Evolutionary conservation across 2,113 vertebrate genomes (phyloP).

Genomic region (Philantomba maxwellii): DNA sequence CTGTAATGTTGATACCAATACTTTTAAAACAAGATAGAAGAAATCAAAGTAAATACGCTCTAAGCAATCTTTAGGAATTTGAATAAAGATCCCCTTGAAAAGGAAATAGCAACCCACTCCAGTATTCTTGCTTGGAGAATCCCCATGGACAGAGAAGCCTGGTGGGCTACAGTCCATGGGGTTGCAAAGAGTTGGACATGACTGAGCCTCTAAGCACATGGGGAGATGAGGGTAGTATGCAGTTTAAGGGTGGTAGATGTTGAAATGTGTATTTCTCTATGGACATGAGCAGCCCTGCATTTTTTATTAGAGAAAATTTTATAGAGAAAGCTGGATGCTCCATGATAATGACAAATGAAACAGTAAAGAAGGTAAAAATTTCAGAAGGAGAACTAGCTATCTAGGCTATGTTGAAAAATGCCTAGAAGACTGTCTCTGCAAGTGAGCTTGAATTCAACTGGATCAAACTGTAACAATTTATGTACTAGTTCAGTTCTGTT

Average conservation of each 20-base stretch:
- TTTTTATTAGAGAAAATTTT: neutral
- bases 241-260: neutral
- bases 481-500: neutral
- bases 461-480: neutral
- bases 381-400: neutral
- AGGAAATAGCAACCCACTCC: neutral
- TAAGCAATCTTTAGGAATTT: neutral
- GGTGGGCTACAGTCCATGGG: accelerated
- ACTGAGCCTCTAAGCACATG: neutral
- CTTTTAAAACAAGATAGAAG: neutral
- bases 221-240: neutral
- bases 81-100: neutral
- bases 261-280: neutral
- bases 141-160: neutral
- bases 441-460: neutral
- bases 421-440: neutral
- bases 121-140: neutral
- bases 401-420: neutral
- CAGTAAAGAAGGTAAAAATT: neutral
- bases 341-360: neutral
- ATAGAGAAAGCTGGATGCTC: neutral
- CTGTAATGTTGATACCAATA: neutral
- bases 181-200: accelerated
- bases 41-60: neutral
- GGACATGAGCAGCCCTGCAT: neutral